Evolutionary conservation across 2,797 vertebrate genomes (phyloP), one percentile per base, ranked within the genome.

Genomic region (Eulemur rubriventer): DNA sequence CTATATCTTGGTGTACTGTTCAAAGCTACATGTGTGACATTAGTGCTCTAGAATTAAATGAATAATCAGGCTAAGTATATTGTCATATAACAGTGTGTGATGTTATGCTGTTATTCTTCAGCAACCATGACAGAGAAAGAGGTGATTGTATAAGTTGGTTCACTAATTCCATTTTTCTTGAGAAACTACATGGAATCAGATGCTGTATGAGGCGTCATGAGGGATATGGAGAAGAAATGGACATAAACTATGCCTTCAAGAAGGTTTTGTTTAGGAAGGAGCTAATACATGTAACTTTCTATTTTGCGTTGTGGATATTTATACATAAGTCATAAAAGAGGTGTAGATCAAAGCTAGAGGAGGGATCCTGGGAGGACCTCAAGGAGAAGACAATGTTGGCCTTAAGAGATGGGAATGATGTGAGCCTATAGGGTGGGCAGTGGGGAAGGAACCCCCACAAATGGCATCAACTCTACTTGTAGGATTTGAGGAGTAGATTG

Each of bases 31-130:
- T 63, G 22, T 35, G 7, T 78, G 91, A 65, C 18, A n/a, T 76
- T 6, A 13, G 1, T 43, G 33, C 75, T 72, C 35, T 75, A 69
- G 41, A 65, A 43, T 57, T 92, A 92, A 93, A 79, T 57, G 41
- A 85, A 57, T 28, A 83, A 70, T 35, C n/a, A 89, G 50, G 87
- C 38, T 65, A 72, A 48, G 38, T 61, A 28, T 87, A 63, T 84
- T 89, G 20, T 26, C 24, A 91, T 48, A 79, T 88, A 20, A n/a
- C 10, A 48, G n/a, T 3, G 26, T 26, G 38, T 88, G 6, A 75
- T 65, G 33, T 35, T 43, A 30, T 46, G 11, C 52, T 57, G 5
- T 88, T 72, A 33, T 91, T 94, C 46, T 43, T 28, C 6, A 84
- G 63, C 38, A 93, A 57, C 30, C 41, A 11, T 22, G 28, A 28